Conservation (phyloP, 2,888 invertebrate genomes). For the Odontocolon sp. region DNA sequence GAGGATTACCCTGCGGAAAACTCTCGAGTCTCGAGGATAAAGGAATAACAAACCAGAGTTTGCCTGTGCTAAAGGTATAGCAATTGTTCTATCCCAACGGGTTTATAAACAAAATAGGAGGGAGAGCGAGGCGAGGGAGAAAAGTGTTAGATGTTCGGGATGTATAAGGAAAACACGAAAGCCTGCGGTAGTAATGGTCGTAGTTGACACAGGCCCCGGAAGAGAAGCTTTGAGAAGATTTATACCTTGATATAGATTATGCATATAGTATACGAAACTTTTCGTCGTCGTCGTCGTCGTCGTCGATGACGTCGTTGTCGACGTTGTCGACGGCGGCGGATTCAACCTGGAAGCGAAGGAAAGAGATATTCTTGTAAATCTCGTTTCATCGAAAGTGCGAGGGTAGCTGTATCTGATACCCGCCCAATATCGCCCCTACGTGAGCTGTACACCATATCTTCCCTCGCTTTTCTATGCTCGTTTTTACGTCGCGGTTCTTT, state of each 20-base stretch:
- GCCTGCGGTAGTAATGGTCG: slow-evolving; percentile 1
- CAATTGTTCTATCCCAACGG: slow-evolving; percentile 37
- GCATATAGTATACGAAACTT: slow-evolving; percentile 57
- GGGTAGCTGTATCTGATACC: background rate
- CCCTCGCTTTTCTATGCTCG: slow-evolving; percentile 41
- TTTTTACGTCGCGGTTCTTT: background rate
- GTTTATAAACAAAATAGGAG: slow-evolving; percentile 21
- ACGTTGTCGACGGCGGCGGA: slow-evolving; percentile 15
- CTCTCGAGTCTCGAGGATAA: slow-evolving; percentile 24
- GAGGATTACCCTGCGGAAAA: slow-evolving; percentile 10
- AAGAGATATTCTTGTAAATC: slow-evolving; percentile 35
- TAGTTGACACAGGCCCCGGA: background rate
- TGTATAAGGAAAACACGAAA: background rate
- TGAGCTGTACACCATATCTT: slow-evolving; percentile 40
- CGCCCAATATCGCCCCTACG: background rate
- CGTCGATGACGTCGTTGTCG: background rate
- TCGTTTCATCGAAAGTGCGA: slow-evolving; percentile 23
- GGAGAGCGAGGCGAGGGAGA: slow-evolving; percentile 15
- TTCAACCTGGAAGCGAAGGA: slow-evolving; percentile 23
- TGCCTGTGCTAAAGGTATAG: slow-evolving; percentile 9
- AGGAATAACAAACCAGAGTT: slow-evolving; percentile 26
- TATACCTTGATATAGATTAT: slow-evolving; percentile 59
- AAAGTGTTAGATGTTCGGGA: background rate
- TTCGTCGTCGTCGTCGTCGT: slow-evolving; percentile 4
- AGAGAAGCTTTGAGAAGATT: slow-evolving; percentile 61